Evolutionary conservation across 2,888 invertebrate species (phyloP), one percentile per base, ranked within the genome.

Genomic region (Temnothorax unifasciatus): DNA sequence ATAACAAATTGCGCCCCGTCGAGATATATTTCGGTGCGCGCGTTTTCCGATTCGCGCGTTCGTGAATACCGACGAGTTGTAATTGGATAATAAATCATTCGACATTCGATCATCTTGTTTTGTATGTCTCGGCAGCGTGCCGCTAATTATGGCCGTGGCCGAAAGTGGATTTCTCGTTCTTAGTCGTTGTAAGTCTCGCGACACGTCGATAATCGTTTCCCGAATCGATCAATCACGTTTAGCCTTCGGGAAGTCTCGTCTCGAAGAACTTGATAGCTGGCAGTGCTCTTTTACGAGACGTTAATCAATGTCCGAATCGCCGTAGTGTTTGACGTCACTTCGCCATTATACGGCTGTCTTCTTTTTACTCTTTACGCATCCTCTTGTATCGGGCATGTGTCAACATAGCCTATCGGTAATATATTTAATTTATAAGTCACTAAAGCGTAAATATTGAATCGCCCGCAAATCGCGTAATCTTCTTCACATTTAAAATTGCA

Each of bases 181-280:
- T 50, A 57, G 29, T 29, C 29, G 29, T 29, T 29, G 29, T 29
- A 29, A 47, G 71, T 41, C 34, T 50, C 75, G 75, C 82, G 82
- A 82, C 82, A 82, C n/a, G 75, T 83, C 76, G 83, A 83, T 76
- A 76, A 77, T 77, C 47, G 74, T 71, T 84, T 84, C 44, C 73
- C 71, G 74, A 73, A 66, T 69, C 84, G 82, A 84, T 84, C 84
- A 84, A 84, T 84, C 84, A 84, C 74, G 38, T 44, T 71, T 52
- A 59, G 79, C 52, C 63, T 21, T 21, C 47, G 64, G 66, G 34
- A 74, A 74, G 84, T 59, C 82, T 74, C 66, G 69, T 21, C 71
- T 59, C 54, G 54, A 64, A 25, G 50, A 82, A 57, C 47, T 34
- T 34, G 84, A 84, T 84, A 73, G 34, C 59, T 71, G 82, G 66